These are phyloP conservation scores for Dendrolimus punctatus DNA, from an alignment of 1,140 invertebrate species.

Conservation along the genomic window DNA sequence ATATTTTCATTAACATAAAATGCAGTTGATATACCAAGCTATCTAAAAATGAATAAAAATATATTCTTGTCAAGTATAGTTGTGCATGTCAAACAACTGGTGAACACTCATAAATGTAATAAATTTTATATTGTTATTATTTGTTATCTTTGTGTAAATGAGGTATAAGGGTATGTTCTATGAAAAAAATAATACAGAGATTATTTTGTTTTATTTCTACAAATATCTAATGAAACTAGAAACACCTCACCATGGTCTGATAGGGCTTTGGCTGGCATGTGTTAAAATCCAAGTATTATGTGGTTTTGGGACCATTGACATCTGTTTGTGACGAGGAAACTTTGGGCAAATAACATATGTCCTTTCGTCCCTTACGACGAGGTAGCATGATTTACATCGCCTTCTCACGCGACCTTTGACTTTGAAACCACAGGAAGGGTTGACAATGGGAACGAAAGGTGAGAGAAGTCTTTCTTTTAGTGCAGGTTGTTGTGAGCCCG, in stretches of 20 bases:
- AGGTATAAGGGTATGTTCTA: too few relatives aligned
- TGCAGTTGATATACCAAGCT: too few relatives aligned
- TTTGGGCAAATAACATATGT: constrained; percentile 82
- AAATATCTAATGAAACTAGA: too few relatives aligned
- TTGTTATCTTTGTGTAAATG: too few relatives aligned
- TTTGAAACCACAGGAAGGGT: constrained; percentile 44
- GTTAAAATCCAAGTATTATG: constrained; percentile 81
- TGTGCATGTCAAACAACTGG: too few relatives aligned
- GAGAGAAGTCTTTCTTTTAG: constrained; percentile 29
- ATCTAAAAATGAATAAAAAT: too few relatives aligned
- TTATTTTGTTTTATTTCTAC: too few relatives aligned
- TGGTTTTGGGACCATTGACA: constrained; percentile 76
- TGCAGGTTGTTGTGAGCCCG: constrained; percentile 31
- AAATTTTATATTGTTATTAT: too few relatives aligned
- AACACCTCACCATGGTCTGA: constrained; percentile 72
- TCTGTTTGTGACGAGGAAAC: constrained; percentile 86
- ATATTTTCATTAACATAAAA: too few relatives aligned
- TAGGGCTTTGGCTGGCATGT: constrained; percentile 77
- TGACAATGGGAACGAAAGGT: constrained; percentile 29
- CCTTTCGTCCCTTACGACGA: constrained; percentile 78
- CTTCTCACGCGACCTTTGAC: constrained; percentile 47
- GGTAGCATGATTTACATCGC: constrained; percentile 84
- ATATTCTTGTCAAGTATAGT: too few relatives aligned
- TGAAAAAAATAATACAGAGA: too few relatives aligned
- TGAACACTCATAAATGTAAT: too few relatives aligned